Evolutionary conservation across 2,797 vertebrate genomes (phyloP).

Genomic region (Netta rufina): DNA sequence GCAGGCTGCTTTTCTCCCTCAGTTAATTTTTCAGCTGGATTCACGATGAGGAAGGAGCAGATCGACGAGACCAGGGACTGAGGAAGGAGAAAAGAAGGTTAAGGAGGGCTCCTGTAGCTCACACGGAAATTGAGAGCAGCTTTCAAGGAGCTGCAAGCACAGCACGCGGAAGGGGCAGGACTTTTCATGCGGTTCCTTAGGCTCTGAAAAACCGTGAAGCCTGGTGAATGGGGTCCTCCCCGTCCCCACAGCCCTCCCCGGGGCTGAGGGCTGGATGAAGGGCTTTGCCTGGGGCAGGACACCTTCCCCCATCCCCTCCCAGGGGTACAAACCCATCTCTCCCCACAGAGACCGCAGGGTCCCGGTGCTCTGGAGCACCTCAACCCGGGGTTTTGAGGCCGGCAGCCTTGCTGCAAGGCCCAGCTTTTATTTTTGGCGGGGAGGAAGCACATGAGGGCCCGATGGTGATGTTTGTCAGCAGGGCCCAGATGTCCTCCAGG

Average conservation of each 20-base stretch:
- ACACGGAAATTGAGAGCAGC: constrained; percentile 9
- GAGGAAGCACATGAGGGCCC: not conserved
- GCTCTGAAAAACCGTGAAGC: not conserved
- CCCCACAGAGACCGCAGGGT: not conserved
- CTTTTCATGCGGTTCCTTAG: not conserved
- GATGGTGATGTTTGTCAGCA: rapidly evolving
- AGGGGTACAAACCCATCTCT: not conserved
- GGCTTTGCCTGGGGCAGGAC: not conserved
- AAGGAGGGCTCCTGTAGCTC: not conserved
- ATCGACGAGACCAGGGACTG: not conserved
- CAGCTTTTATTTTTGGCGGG: not conserved
- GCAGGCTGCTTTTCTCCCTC: not conserved
- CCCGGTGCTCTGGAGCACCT: not conserved
- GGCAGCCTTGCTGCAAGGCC: not conserved
- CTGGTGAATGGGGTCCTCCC: not conserved
- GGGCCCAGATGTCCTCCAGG: not conserved
- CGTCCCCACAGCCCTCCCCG: not conserved
- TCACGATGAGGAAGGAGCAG: not conserved
- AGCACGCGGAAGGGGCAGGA: not conserved
- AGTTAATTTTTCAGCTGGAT: not conserved
- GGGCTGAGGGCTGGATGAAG: not conserved
- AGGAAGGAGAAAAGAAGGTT: not conserved
- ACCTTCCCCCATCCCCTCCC: not conserved
- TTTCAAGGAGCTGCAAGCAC: not conserved
- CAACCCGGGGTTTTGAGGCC: not conserved